phyloP scores from a whole-genome alignment of 2,797 vertebrate species.

The Falco peregrinus region DNA sequence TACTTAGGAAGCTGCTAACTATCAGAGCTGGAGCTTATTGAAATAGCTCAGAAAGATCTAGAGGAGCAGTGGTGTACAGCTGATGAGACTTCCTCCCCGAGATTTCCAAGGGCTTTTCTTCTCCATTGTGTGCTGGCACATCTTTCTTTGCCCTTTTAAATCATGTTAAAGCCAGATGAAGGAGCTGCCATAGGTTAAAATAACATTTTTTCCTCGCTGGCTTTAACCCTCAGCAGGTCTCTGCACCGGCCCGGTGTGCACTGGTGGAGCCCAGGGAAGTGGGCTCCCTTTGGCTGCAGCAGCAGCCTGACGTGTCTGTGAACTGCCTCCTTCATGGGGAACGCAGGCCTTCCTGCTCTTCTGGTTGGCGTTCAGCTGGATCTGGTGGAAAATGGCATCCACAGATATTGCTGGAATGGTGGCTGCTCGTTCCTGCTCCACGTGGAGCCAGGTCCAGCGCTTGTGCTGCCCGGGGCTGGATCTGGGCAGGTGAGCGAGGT shows the following conservation, averaged over 20 bases:
- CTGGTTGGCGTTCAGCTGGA: background rate
- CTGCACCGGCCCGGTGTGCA: rapidly evolving
- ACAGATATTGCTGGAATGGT: rapidly evolving
- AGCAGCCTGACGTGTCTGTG: rapidly evolving
- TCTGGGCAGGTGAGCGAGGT: background rate
- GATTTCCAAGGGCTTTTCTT: background rate
- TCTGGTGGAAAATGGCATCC: background rate
- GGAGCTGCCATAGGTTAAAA: background rate
- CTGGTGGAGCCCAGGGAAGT: rapidly evolving
- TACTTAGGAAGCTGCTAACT: background rate
- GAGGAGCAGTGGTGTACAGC: background rate
- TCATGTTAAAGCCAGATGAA: background rate
- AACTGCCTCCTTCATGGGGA: background rate
- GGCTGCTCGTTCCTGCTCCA: rapidly evolving
- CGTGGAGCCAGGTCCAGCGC: rapidly evolving
- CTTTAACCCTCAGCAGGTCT: background rate
- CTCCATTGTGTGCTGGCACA: background rate
- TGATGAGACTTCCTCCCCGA: background rate
- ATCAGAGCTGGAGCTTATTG: background rate
- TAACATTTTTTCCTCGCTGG: background rate
- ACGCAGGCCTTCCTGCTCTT: background rate
- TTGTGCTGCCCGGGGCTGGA: background rate
- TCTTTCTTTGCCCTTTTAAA: background rate
- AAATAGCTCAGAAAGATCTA: background rate
- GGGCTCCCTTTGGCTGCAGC: background rate